Evolutionary conservation across 1,140 invertebrate genomes (phyloP).

Genomic region (Brachionus plicatilis): DNA sequence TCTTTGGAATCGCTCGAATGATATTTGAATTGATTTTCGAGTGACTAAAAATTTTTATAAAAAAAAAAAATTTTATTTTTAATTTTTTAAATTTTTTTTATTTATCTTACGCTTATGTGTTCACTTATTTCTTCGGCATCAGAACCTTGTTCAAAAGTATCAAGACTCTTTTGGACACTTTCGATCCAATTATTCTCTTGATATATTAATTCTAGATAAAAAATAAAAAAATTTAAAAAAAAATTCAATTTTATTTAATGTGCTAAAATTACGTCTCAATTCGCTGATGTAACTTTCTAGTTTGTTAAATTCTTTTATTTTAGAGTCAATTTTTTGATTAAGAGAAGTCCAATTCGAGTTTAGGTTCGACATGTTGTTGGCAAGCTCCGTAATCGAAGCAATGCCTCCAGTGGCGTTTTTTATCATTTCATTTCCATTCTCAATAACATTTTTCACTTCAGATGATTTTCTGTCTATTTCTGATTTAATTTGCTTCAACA

Average conservation of each 20-base stretch:
- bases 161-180: constrained; percentile 1
- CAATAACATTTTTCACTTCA: background rate
- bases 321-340: constrained; percentile 3
- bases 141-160: background rate
- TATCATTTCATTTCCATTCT: constrained; percentile 30
- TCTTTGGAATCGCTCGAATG: background rate
- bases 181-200: constrained; percentile 37
- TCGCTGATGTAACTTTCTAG: constrained; percentile 3
- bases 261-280: background rate
- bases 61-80: background rate
- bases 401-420: background rate
- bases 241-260: background rate
- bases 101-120: constrained; percentile 15
- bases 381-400: background rate
- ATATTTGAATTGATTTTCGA: background rate
- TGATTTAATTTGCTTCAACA: constrained; percentile 33
- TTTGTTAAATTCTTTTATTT: background rate
- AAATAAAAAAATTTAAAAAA: background rate
- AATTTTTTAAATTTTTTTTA: background rate
- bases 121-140: constrained; percentile 10
- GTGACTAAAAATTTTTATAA: background rate
- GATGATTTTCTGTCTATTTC: constrained; percentile 10
- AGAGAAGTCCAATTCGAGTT: constrained; percentile 37
- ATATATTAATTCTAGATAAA: background rate
- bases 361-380: background rate